Conservation (phyloP, 1,140 invertebrate genomes). For the Asbolus verrucosus region DNA sequence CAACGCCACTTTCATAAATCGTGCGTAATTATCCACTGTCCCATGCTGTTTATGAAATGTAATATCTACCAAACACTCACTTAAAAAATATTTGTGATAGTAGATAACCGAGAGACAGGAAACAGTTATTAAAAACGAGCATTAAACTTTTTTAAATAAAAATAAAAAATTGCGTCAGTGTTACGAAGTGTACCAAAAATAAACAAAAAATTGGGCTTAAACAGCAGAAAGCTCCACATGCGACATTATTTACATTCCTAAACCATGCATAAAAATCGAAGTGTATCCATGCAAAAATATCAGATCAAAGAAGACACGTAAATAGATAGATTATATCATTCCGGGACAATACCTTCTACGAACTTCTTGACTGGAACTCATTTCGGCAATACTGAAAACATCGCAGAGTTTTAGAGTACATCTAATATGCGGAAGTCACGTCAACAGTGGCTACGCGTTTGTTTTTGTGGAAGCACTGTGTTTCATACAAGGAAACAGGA, state of each 20-base stretch:
- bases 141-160: no score
- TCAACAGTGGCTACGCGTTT: slow-evolving; percentile 14
- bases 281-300: slow-evolving; percentile 28
- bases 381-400: slow-evolving; percentile 63
- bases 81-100: no score
- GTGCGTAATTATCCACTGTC: no score
- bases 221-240: not conserved
- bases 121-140: no score
- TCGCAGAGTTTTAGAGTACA: slow-evolving; percentile 31
- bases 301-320: not conserved
- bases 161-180: no score
- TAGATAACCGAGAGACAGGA: no score
- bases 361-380: slow-evolving; percentile 63
- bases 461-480: slow-evolving; percentile 3
- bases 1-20: no score
- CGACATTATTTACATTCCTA: not conserved
- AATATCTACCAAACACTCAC: no score
- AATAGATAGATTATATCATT: slow-evolving; percentile 1
- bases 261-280: slow-evolving; percentile 9
- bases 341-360: slow-evolving; percentile 60
- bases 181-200: no score
- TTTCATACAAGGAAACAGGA: slow-evolving; percentile 39
- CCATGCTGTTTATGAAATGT: no score
- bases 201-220: no score
- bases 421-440: slow-evolving; percentile 45